phyloP scores from a whole-genome alignment of 1,140 invertebrate species.

The Temnothorax curvispinosus region DNA sequence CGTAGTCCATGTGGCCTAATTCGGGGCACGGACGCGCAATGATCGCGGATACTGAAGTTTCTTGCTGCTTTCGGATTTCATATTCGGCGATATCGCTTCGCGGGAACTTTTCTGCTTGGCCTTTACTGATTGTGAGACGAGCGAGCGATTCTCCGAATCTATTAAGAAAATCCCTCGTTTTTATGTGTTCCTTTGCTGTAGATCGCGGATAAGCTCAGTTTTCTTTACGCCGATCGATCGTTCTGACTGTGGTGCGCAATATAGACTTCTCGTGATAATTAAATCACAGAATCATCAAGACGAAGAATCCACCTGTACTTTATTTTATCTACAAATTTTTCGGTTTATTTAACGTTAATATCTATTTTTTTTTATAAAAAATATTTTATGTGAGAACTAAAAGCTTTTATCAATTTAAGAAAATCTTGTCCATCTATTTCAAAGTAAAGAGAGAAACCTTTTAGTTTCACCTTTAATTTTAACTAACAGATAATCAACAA shows the following conservation, averaged over 20 bases:
- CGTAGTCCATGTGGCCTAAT: constrained; percentile 42
- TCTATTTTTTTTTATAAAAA: background rate
- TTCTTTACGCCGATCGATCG: background rate
- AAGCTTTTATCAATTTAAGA: constrained; percentile 1
- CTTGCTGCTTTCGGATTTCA: constrained; percentile 44
- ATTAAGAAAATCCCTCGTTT: constrained; percentile 19
- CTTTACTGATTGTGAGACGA: background rate
- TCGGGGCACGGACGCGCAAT: constrained; percentile 40
- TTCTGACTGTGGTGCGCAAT: background rate
- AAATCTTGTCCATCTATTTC: background rate
- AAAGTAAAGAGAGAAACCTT: background rate
- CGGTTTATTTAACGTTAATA: too few species aligned
- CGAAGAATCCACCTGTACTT: background rate
- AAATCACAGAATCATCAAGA: background rate
- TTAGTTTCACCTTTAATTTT: background rate
- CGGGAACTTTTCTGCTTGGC: constrained; percentile 24
- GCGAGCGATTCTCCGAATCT: background rate
- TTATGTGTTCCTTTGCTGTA: background rate
- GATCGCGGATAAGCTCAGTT: background rate
- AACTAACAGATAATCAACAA: background rate
- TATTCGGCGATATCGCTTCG: constrained; percentile 36
- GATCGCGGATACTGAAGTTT: constrained; percentile 48
- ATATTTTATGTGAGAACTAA: background rate
- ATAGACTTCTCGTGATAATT: constrained; percentile 24
- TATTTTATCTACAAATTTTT: background rate